phyloP scores from a whole-genome alignment of 2,113 vertebrate genomes.

The Chloroceryle aenea region DNA sequence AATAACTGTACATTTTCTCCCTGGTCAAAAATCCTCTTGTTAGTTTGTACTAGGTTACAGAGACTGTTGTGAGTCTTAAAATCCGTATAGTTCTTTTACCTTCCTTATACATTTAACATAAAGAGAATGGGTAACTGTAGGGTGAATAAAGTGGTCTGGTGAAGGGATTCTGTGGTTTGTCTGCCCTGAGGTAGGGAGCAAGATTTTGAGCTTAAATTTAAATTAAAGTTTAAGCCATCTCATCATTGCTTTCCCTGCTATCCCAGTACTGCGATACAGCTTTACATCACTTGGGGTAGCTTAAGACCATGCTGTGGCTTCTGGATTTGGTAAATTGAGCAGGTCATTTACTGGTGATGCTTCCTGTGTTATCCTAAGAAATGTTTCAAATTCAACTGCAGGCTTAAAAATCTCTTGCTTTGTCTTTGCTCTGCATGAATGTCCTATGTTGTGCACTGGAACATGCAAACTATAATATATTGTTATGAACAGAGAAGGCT shows the following conservation, averaged over 20 bases:
- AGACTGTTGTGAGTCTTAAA: not conserved
- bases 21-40: not conserved
- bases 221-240: not conserved
- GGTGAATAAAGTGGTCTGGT: not conserved
- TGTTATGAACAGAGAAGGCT: not conserved
- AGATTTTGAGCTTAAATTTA: not conserved
- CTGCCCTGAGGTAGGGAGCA: not conserved
- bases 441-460: not conserved
- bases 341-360: not conserved
- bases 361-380: not conserved
- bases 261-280: accelerated
- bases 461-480: not conserved
- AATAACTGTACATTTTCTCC: not conserved
- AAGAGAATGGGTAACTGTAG: not conserved
- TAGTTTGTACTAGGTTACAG: not conserved
- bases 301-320: not conserved
- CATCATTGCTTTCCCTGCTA: not conserved
- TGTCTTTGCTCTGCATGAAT: not conserved
- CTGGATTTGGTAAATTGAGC: not conserved
- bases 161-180: not conserved
- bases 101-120: not conserved
- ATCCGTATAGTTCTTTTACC: accelerated
- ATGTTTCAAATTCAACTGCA: not conserved
- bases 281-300: not conserved
- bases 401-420: not conserved